Percentiles rank a stretch among this genome's conserved stretches.
phyloP scores from a whole-genome alignment of 2,113 vertebrate genomes.

The pig (Sus scrofa) region DNA sequence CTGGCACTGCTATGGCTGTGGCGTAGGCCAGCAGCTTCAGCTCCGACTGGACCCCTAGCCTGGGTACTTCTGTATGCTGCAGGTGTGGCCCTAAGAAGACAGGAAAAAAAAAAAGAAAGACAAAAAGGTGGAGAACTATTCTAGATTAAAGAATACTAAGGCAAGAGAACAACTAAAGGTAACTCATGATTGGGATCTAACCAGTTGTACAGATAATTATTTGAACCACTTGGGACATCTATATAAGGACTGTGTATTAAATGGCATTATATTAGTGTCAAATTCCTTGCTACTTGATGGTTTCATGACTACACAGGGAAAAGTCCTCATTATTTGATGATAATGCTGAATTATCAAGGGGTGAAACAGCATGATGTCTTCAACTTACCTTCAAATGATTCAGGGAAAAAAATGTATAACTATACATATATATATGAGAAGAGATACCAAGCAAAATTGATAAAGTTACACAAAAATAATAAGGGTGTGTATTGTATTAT shows the following conservation, averaged over 20 bases:
- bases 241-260: not conserved
- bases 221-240: not conserved
- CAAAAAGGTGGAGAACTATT: not conserved
- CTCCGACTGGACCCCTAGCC: too few species aligned
- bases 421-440: not conserved
- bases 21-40: too few species aligned
- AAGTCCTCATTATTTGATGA: not conserved
- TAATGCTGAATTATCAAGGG: not conserved
- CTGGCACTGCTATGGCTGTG: too few species aligned
- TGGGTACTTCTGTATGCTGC: too few species aligned
- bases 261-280: not conserved
- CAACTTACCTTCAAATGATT: not conserved
- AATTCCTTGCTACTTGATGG: not conserved
- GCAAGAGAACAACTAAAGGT: not conserved
- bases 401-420: not conserved
- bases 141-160: not conserved
- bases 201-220: not conserved
- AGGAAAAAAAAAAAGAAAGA: not conserved
- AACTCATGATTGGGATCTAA: not conserved
- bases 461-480: not conserved
- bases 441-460: not conserved
- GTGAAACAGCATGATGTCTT: not conserved
- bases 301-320: not conserved
- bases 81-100: not conserved
- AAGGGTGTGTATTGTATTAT: too few species aligned